Evolutionary conservation across 2,113 vertebrate species (phyloP).

Genomic region (Scopus umbretta): DNA sequence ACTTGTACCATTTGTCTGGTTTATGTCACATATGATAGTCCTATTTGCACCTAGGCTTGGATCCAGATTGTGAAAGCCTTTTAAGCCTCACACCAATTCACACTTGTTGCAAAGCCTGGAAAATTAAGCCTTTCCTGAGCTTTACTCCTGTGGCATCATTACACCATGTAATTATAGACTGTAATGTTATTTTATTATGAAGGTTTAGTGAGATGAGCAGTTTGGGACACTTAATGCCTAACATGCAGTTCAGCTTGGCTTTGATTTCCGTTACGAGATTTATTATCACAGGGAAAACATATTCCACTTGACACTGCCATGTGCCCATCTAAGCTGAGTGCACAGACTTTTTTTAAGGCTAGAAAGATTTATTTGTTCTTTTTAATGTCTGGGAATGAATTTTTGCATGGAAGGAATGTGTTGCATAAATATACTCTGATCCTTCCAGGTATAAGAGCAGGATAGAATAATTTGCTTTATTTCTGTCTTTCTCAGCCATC

Average conservation of each 20-base stretch:
- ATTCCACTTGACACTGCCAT: not conserved
- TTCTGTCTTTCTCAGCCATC: not conserved
- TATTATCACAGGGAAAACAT: conserved; percentile 14
- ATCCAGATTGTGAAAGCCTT: not conserved
- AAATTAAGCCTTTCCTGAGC: conserved; percentile 5
- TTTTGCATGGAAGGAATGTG: not conserved
- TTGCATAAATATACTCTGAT: not conserved
- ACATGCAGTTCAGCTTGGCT: conserved; percentile 26
- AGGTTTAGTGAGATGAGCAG: conserved; percentile 52
- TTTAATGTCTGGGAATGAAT: not conserved
- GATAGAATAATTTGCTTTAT: not conserved
- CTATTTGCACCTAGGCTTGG: not conserved
- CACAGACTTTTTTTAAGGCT: not conserved
- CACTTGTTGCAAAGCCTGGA: conserved; percentile 25
- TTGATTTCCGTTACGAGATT: conserved; percentile 32
- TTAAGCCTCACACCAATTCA: not conserved
- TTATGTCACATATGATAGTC: not conserved
- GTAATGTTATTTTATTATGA: conserved; percentile 41
- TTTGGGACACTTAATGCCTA: conserved; percentile 46
- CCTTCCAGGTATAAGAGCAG: not conserved
- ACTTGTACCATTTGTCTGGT: not conserved
- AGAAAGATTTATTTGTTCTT: conserved; percentile 38
- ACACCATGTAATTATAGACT: conserved; percentile 27
- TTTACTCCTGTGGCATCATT: conserved; percentile 27
- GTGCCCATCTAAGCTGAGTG: not conserved